These are phyloP conservation scores for Glossosoma conforme DNA, from an alignment of 1,140 invertebrate species.

Conservation along the genomic window DNA sequence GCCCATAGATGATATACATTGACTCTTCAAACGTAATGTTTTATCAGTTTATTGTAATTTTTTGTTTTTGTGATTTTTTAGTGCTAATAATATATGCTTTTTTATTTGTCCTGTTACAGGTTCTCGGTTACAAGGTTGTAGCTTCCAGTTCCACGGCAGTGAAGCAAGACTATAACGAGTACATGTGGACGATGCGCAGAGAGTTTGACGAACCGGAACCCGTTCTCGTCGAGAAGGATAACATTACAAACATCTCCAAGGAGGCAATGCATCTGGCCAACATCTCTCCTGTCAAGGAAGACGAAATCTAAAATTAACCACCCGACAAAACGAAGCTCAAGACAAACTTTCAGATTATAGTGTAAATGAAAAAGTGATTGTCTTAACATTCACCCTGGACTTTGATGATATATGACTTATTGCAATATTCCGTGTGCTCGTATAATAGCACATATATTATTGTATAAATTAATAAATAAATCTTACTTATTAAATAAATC, in stretches of 20 bases:
- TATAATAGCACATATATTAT: neutral
- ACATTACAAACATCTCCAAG: constrained; percentile 55
- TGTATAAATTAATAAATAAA: too few species aligned
- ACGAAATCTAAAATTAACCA: constrained; percentile 39
- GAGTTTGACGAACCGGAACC: constrained; percentile 78
- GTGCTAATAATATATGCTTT: constrained; percentile 16
- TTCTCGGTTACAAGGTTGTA: constrained; percentile 79
- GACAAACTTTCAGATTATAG: too few species aligned
- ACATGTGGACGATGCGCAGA: constrained; percentile 89
- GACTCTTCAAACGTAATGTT: too few species aligned
- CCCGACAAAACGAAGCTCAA: too few species aligned
- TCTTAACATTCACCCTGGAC: neutral
- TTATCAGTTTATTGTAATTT: constrained; percentile 16
- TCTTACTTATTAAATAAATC: too few species aligned
- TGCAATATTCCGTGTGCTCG: neutral
- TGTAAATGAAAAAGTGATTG: neutral
- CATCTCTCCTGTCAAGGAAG: constrained; percentile 43
- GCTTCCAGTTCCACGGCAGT: constrained; percentile 78
- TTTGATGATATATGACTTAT: neutral
- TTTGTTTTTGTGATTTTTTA: constrained; percentile 11
- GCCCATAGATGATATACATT: too few species aligned
- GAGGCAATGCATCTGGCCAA: constrained; percentile 47
- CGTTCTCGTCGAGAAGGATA: constrained; percentile 55
- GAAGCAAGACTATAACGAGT: constrained; percentile 82
- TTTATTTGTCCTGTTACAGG: constrained; percentile 44